Conservation (phyloP, 1,140 invertebrate genomes). For the Drosophila simulans region DNA sequence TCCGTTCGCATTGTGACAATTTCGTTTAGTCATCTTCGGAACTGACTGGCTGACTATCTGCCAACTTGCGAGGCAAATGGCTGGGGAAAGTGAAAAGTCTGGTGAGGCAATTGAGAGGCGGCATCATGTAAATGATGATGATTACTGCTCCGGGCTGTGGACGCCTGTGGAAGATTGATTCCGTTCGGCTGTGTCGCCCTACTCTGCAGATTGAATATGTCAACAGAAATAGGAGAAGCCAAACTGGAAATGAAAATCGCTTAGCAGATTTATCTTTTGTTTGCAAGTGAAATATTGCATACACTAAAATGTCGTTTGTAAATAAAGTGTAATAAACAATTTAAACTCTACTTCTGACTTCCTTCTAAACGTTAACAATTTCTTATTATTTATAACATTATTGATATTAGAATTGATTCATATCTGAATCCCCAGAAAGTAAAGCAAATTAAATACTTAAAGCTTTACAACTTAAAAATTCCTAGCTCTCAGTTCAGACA, state of each 20-base stretch:
- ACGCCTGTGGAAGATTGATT: constrained; percentile 39
- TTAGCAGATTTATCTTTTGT: background rate
- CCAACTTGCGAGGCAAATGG: constrained; percentile 42
- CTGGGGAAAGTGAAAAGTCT: constrained; percentile 32
- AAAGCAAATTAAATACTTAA: background rate
- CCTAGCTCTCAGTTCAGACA: background rate
- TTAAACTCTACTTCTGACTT: too few relatives aligned
- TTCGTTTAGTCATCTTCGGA: constrained; percentile 50
- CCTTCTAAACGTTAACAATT: too few relatives aligned
- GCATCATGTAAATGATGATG: constrained; percentile 56
- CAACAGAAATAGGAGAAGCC: constrained; percentile 2
- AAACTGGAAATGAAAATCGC: background rate
- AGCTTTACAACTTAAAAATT: background rate
- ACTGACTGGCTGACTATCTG: constrained; percentile 38
- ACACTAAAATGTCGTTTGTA: too few relatives aligned
- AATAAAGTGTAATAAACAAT: too few relatives aligned
- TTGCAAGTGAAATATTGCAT: background rate
- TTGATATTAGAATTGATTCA: too few relatives aligned
- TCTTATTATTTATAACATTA: too few relatives aligned
- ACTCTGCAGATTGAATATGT: background rate
- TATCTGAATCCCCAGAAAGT: too few relatives aligned
- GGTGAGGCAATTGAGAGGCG: constrained; percentile 50
- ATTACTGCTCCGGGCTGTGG: constrained; percentile 15
- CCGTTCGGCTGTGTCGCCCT: constrained; percentile 3
- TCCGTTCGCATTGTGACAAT: constrained; percentile 33